A percentile compares a stretch with the other conserved stretches of the same genome.
Conservation (phyloP, 2,113 vertebrate genomes). For the Haplotaxodon microlepis region DNA sequence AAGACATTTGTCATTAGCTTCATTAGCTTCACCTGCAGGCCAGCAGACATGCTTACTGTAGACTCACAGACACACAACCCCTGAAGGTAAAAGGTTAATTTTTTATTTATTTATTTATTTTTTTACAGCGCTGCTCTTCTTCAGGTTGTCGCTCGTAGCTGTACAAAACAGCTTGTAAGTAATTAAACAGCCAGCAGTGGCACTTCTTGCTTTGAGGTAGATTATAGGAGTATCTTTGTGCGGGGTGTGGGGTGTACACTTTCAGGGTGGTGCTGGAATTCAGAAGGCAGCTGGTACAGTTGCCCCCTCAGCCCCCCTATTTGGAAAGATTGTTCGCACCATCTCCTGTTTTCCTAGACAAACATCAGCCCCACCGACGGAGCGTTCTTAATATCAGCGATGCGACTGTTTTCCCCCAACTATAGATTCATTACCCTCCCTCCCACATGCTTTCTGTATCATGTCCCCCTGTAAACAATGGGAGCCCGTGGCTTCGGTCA, state of each 20-base stretch:
- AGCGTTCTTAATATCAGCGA: slow-evolving; percentile 23
- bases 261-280: slow-evolving; percentile 2
- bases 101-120: background rate
- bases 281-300: slow-evolving; percentile 42
- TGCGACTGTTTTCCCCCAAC: slow-evolving; percentile 25
- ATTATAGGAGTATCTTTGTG: background rate
- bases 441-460: background rate
- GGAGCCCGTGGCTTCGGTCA: slow-evolving; percentile 25
- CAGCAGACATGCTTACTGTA: background rate
- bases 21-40: slow-evolving; percentile 10
- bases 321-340: slow-evolving; percentile 1
- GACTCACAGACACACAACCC: background rate
- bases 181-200: background rate
- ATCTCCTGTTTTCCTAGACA: slow-evolving; percentile 18
- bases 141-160: background rate
- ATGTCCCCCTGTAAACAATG: slow-evolving; percentile 32
- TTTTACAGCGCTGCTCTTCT: background rate
- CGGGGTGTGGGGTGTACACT: background rate
- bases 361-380: background rate
- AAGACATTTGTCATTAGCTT: slow-evolving; percentile 40
- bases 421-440: slow-evolving; percentile 30
- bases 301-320: slow-evolving; percentile 18
- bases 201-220: background rate
- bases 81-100: background rate
- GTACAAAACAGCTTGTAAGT: background rate